A percentile compares a stretch with the other conserved stretches of the same genome.
Conservation (phyloP, 2,888 invertebrate genomes). For the Osmoderma eremita region DNA sequence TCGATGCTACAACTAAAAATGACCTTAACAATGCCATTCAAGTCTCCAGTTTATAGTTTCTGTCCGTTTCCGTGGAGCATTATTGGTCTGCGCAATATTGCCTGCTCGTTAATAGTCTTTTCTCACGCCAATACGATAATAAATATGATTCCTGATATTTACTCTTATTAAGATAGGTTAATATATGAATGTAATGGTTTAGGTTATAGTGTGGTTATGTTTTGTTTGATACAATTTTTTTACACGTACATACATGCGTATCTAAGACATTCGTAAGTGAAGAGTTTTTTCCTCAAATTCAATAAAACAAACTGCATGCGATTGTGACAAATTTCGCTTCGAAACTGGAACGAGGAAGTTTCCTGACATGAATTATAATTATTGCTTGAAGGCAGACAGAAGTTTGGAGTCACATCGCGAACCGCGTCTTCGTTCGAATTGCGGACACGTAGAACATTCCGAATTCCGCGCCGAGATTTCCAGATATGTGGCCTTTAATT, state of each 20-base stretch:
- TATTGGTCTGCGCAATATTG: background rate
- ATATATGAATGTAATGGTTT: too few relatives aligned
- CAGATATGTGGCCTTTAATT: slow-evolving; percentile 18
- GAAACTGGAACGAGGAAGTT: slow-evolving; percentile 35
- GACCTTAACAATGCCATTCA: slow-evolving; percentile 37
- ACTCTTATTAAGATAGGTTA: background rate
- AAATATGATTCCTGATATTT: background rate
- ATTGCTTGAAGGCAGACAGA: background rate
- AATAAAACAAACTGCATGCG: background rate
- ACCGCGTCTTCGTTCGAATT: slow-evolving; percentile 16
- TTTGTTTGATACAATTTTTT: background rate
- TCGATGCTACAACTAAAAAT: slow-evolving; percentile 12
- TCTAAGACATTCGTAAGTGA: background rate
- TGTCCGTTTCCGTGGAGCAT: background rate
- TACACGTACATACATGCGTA: too few relatives aligned
- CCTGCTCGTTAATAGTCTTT: slow-evolving; percentile 12
- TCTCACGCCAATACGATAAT: slow-evolving; percentile 18
- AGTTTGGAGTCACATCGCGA: slow-evolving; percentile 21
- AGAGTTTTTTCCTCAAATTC: background rate
- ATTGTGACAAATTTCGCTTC: slow-evolving; percentile 5
- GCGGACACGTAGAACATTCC: slow-evolving; percentile 17
- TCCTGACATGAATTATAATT: slow-evolving; percentile 35
- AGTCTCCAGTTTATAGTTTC: slow-evolving; percentile 1
- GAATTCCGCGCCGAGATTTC: slow-evolving; percentile 12
- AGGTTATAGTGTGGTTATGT: background rate